phyloP scores from a whole-genome alignment of 2,888 invertebrate genomes.

The Allacma fusca region DNA sequence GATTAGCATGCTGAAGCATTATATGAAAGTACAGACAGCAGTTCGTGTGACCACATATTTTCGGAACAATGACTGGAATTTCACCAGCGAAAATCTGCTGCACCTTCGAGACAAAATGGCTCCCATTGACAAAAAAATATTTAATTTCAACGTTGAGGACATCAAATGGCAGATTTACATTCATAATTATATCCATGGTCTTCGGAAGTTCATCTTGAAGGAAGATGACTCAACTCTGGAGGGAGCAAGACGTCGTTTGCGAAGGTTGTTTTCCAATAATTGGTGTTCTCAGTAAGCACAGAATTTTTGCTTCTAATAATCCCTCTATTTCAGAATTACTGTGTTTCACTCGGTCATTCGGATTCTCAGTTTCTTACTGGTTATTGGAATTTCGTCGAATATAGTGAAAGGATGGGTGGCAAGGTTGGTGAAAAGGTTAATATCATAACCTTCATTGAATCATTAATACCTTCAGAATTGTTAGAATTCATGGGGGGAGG shows the following conservation, averaged over 20 bases:
- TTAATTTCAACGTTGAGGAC: slow-evolving; percentile 13
- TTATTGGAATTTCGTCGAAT: background rate
- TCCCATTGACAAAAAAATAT: slow-evolving; percentile 8
- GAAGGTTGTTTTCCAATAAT: background rate
- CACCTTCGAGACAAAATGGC: background rate
- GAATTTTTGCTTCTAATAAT: background rate
- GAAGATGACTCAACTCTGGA: slow-evolving; percentile 16
- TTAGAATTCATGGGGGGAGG: background rate
- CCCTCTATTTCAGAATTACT: background rate
- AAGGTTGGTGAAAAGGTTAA: background rate
- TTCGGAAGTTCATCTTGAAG: slow-evolving; percentile 12
- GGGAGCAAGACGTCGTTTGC: background rate
- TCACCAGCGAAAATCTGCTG: background rate
- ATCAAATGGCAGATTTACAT: slow-evolving; percentile 21
- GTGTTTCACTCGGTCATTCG: background rate
- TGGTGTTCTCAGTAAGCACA: background rate
- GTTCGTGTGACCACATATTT: background rate
- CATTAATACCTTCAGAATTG: background rate
- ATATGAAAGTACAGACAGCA: slow-evolving; percentile 18
- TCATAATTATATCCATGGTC: slow-evolving; percentile 16
- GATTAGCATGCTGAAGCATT: slow-evolving; percentile 12
- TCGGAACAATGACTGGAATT: slow-evolving; percentile 16
- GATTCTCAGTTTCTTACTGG: background rate
- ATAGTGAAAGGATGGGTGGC: background rate
- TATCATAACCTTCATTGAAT: background rate